These are phyloP conservation scores for Bos indicus DNA, from an alignment of 2,113 vertebrate species.

Conservation along the genomic window DNA sequence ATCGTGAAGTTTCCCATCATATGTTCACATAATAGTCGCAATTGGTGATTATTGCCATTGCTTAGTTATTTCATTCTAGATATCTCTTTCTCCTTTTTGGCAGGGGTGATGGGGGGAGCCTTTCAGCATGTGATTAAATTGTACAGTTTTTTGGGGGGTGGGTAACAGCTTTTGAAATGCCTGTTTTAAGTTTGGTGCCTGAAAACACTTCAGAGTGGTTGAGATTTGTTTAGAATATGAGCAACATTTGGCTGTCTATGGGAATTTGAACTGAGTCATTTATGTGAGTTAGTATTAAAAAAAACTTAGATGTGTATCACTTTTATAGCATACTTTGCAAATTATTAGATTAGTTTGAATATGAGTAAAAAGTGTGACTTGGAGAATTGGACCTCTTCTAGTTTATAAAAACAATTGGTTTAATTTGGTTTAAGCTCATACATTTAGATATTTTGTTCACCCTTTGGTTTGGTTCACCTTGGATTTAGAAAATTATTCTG, in stretches of 20 bases:
- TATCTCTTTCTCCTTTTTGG: neutral
- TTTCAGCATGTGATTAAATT: neutral
- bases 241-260: neutral
- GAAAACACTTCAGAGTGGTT: neutral
- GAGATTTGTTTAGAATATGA: neutral
- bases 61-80: neutral
- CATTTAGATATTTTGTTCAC: constrained; percentile 16
- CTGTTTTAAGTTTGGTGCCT: constrained; percentile 21
- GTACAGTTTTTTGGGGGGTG: neutral
- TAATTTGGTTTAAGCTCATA: constrained; percentile 20
- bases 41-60: neutral
- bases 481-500: constrained; percentile 12
- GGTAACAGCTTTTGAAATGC: neutral
- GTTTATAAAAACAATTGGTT: neutral
- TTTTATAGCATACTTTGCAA: neutral
- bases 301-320: neutral
- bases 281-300: neutral
- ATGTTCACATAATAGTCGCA: neutral
- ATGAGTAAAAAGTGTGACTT: constrained; percentile 7
- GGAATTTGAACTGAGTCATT: constrained; percentile 6
- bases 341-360: constrained; percentile 13
- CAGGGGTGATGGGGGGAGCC: neutral
- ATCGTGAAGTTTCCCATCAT: neutral
- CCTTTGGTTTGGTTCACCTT: constrained; percentile 3
- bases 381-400: neutral